phyloP scores from a whole-genome alignment of 1,140 invertebrate genomes.

The Phenacoccus solenopsis region DNA sequence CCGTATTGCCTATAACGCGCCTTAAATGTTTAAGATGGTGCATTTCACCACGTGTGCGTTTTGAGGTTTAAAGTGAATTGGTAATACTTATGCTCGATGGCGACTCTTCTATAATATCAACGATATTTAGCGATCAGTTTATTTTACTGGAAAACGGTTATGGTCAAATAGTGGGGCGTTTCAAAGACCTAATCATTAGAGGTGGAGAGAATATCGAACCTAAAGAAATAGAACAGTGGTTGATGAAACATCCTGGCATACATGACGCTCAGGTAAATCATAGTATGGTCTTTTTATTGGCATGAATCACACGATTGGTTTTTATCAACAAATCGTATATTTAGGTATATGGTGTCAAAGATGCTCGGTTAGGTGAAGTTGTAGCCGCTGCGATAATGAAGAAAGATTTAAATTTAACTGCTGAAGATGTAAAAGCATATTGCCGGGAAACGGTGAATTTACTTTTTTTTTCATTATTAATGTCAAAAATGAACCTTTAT shows the following conservation, averaged over 20 bases:
- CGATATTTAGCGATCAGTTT: constrained; percentile 75
- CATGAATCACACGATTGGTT: too few relatives aligned
- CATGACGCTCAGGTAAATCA: constrained; percentile 54
- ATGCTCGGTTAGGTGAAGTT: constrained; percentile 72
- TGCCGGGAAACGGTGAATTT: constrained; percentile 55
- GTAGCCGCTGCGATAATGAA: constrained; percentile 62
- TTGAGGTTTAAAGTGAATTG: too few relatives aligned
- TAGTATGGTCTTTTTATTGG: too few relatives aligned
- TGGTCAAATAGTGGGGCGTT: constrained; percentile 61
- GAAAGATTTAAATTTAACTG: constrained; percentile 36
- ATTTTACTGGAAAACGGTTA: constrained; percentile 62
- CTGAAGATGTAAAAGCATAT: constrained; percentile 48
- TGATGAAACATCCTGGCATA: constrained; percentile 61
- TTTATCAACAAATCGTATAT: too few relatives aligned
- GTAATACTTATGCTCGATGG: too few relatives aligned
- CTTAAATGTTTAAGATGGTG: too few relatives aligned
- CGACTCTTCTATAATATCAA: too few relatives aligned
- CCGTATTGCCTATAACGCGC: too few relatives aligned
- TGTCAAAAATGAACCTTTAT: too few relatives aligned
- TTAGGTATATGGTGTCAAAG: constrained; percentile 59
- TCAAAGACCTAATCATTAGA: constrained; percentile 83
- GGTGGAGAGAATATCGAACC: constrained; percentile 89
- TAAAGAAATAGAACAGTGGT: constrained; percentile 71
- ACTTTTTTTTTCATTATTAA: too few relatives aligned
- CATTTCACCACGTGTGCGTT: too few relatives aligned